Base-by-base conservation (phyloP, 2,113 vertebrate species). In the Dunckerocampus dactyliophorus region DNA sequence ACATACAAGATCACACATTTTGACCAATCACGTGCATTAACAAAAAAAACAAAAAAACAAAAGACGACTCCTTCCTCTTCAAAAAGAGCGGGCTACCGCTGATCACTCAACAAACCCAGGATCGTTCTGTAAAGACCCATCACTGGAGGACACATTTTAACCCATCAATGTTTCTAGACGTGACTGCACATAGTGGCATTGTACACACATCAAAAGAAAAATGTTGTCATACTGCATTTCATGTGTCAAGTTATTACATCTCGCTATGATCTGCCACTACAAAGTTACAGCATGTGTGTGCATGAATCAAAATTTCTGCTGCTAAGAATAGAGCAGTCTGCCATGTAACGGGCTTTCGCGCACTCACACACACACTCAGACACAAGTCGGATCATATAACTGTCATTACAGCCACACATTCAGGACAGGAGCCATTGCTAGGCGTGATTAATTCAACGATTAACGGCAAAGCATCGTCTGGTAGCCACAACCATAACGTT, bases 401-500 rank as follows among this genome's bases (percentile, higher is more conserved):
- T 49, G 15, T 16, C 24, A 45, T 28, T 47, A 34, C 24, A 50
- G 39, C 49, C 49, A 45, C 37, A 13, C 15, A 54, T 37, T n/a
- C 19, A 24, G 6, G 15, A 67, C 9, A 43, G 5, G n/a, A 48
- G 21, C n/a, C 14, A 49, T 53, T 21, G 50, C 31, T 48, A 67
- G n/a, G 47, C 47, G 28, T 47, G 21, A 4, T 52, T 39, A 54
- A 68, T 22, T 68, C 47, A 63, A 59, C 24, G 14, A 50, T 45
- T 63, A 66, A 73, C 8, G 61, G 57, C 62, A 66, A 57, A 74
- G 67, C 68, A 69, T 65, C 63, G 74, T 59, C 66, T 63, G 65
- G 56, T 31, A 83, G 72, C 70, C 70, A 71, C 74, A 58, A 75
- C 70, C 75, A 63, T 69, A 58, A 72, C 63, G 69, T 78, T 84